Percentiles rank a stretch among this genome's conserved stretches.
phyloP scores from a whole-genome alignment of 1,140 invertebrate genomes.

The Fopius arisanus region DNA sequence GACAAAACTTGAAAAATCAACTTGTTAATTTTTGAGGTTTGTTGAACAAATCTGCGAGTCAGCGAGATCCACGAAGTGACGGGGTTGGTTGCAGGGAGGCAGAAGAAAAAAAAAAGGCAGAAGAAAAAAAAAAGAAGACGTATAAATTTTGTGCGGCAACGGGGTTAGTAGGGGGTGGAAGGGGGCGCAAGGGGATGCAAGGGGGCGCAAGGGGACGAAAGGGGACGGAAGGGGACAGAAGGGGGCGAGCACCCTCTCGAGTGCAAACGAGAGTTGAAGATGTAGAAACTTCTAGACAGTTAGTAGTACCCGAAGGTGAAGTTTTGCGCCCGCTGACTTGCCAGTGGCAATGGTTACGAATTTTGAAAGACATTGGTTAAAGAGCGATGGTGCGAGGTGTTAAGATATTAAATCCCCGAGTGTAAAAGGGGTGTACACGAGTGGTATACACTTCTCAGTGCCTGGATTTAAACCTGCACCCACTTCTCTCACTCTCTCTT shows the following conservation, averaged over 20 bases:
- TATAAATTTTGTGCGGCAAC: constrained; percentile 8
- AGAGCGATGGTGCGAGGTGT: constrained; percentile 37
- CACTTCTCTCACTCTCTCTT: constrained; percentile 17
- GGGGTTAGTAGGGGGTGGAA: not conserved
- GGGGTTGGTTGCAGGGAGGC: not conserved
- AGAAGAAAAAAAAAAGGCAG: not conserved
- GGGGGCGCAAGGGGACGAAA: constrained; percentile 8
- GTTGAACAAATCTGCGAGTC: not conserved
- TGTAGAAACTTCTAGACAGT: constrained; percentile 30
- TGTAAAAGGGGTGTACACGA: not conserved
- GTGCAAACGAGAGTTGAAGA: constrained; percentile 32
- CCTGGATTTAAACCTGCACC: not conserved
- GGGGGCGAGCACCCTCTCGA: not conserved
- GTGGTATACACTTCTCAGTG: not conserved
- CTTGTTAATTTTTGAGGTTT: not conserved
- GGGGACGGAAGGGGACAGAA: not conserved
- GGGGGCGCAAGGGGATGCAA: not conserved
- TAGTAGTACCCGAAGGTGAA: constrained; percentile 15
- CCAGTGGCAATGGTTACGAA: constrained; percentile 43
- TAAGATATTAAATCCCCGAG: constrained; percentile 54
- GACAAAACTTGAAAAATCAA: constrained; percentile 16
- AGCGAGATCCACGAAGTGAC: not conserved
- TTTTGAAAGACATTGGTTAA: constrained; percentile 46
- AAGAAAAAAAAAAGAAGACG: not conserved
- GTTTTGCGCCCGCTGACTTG: constrained; percentile 26